Evolutionary conservation across 2,113 vertebrate genomes (phyloP).

Genomic region (Tenebrosternarchus preto): DNA sequence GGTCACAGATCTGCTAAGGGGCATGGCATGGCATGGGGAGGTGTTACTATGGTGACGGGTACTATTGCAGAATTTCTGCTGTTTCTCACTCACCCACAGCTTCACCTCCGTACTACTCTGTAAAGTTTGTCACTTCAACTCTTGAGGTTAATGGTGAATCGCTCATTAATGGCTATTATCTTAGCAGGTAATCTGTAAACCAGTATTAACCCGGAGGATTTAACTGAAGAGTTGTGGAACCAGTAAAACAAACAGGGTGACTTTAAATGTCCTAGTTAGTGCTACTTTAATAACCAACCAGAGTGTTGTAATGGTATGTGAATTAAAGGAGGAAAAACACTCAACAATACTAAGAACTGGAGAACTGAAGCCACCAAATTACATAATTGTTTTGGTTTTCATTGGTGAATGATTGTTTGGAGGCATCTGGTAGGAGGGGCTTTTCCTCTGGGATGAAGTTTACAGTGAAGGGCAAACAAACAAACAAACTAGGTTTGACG

Average conservation of each 20-base stretch:
- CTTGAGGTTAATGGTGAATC: conserved; percentile 64
- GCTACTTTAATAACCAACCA: conserved; percentile 23
- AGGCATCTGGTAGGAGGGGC: conserved; percentile 21
- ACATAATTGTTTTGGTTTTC: conserved; percentile 39
- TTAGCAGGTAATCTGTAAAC: conserved; percentile 64
- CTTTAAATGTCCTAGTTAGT: conserved; percentile 28
- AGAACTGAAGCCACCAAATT: conserved; percentile 16
- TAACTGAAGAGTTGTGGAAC: conserved; percentile 34
- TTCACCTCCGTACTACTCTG: conserved; percentile 31
- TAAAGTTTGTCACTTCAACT: conserved; percentile 55
- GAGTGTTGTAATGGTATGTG: conserved; percentile 19
- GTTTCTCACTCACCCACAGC: neutral
- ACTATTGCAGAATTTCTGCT: conserved; percentile 4
- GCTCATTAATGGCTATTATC: conserved; percentile 56
- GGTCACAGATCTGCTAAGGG: conserved; percentile 38
- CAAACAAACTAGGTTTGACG: too few relatives aligned
- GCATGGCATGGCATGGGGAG: neutral
- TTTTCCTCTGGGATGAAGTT: conserved; percentile 41
- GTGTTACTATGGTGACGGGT: neutral
- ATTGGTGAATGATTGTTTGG: neutral
- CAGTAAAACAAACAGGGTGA: conserved; percentile 44
- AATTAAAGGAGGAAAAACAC: conserved; percentile 25
- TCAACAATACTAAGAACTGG: neutral
- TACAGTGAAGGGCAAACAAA: conserved; percentile 55
- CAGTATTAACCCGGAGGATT: conserved; percentile 49